Conservation (phyloP, 2,797 vertebrate genomes). For the Coregonus suidteri region DNA sequence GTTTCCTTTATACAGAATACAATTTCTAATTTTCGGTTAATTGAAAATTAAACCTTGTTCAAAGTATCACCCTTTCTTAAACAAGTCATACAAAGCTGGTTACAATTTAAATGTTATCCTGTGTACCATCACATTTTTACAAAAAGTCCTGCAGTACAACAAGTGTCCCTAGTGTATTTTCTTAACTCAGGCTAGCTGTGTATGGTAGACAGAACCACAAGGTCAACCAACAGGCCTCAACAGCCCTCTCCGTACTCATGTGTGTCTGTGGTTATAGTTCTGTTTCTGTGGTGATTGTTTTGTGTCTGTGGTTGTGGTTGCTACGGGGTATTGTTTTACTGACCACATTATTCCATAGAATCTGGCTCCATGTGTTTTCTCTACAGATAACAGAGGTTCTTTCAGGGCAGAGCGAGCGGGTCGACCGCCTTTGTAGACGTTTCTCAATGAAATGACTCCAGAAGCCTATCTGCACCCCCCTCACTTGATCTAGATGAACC, state of each 20-base stretch:
- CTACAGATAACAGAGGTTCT: conserved; percentile 37
- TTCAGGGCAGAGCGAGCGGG: conserved; percentile 19
- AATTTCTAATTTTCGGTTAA: too few species aligned
- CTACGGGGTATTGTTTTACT: not conserved
- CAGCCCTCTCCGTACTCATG: not conserved
- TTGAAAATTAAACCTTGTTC: too few species aligned
- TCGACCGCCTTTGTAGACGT: conserved; percentile 33
- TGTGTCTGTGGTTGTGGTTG: not conserved
- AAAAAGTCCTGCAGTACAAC: not conserved
- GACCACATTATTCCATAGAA: not conserved
- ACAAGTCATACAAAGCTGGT: too few species aligned
- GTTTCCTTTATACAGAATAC: too few species aligned
- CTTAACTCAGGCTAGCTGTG: too few species aligned
- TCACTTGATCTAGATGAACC: conserved; percentile 40
- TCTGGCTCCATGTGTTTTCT: conserved; percentile 28
- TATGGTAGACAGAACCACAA: not conserved
- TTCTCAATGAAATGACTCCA: conserved; percentile 36
- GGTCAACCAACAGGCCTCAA: not conserved
- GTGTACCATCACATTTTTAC: too few species aligned
- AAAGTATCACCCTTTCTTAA: too few species aligned
- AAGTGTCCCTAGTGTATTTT: not conserved
- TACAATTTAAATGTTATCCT: too few species aligned
- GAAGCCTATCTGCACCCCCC: conserved; percentile 41
- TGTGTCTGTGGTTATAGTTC: not conserved
- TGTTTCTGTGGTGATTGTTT: not conserved